Evolutionary conservation across 1,140 invertebrate genomes (phyloP).

Genomic region (Thalassaphorura encarpata): DNA sequence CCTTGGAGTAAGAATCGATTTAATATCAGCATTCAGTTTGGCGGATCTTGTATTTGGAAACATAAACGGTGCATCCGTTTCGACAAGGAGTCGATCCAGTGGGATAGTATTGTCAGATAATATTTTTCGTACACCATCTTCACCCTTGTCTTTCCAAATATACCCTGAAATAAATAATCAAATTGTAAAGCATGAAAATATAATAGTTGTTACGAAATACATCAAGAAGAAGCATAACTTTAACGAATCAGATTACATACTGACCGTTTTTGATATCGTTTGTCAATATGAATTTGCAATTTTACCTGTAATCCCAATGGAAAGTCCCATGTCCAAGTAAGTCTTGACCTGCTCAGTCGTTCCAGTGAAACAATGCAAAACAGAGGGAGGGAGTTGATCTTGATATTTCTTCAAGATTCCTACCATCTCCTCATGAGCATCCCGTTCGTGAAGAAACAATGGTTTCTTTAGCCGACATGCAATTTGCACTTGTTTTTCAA

Average conservation of each 20-base stretch:
- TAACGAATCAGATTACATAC: slow-evolving; percentile 10
- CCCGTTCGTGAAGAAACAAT: slow-evolving; percentile 82
- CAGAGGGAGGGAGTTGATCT: slow-evolving; percentile 56
- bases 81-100: slow-evolving; percentile 71
- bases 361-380: slow-evolving; percentile 93
- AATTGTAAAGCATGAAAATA: slow-evolving; percentile 34
- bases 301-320: slow-evolving; percentile 74
- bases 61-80: slow-evolving; percentile 92
- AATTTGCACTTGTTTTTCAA: slow-evolving; percentile 77
- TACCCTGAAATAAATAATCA: too few species aligned
- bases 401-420: slow-evolving; percentile 42
- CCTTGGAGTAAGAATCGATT: slow-evolving; percentile 74
- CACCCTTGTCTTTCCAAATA: slow-evolving; percentile 88
- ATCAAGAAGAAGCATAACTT: slow-evolving; percentile 1
- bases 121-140: slow-evolving; percentile 72
- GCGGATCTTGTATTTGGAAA: slow-evolving; percentile 89
- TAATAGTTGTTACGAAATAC: slow-evolving; percentile 13
- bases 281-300: background rate
- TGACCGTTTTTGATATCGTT: background rate
- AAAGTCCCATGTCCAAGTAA: slow-evolving; percentile 79
- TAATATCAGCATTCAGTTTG: slow-evolving; percentile 74
- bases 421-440: slow-evolving; percentile 72
- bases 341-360: slow-evolving; percentile 67
- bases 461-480: slow-evolving; percentile 79
- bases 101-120: slow-evolving; percentile 69